Base-by-base conservation (phyloP, 2,888 invertebrate genomes). In the Fabriciana adippe region DNA sequence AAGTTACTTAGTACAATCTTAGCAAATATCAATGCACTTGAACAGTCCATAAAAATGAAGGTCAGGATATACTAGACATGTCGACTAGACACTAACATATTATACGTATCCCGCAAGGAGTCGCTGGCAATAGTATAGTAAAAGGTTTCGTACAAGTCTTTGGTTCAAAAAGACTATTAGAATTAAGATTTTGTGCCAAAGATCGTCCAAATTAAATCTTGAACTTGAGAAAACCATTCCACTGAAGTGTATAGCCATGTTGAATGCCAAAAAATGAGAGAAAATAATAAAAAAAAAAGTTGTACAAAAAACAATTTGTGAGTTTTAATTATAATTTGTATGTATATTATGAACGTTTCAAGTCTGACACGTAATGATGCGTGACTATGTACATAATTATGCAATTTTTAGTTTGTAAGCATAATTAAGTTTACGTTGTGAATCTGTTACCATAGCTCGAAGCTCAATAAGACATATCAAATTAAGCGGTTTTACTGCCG, bases 171-270 rank as follows among this genome's bases (percentile, higher is more conserved):
- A 85, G 85, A 87, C 86, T 76, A 77, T 79, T 86, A 89, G 86
- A 82, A 78, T 73, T 90, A 91, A 89, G 87, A 79, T 84, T 87
- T 85, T 88, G 92, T 92, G 92, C 92, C 92, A 92, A 92, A 92
- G 92, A 91, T 86, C 84, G 85, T 92, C 91, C 92, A 92, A 92
- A 92, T 89, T 85, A 85, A 81, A 79, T 81, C 80, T 79, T 82
- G 81, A 82, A 79, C 83, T 84, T 82, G 69, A 67, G 55, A 65
- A 65, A 82, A 86, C 82, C 90, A 90, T 91, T 91, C 91, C 91
- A 89, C 78, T 83, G 80, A 76, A 79, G 77, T 76, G 11, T 59
- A 80, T 79, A 85, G 89, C 89, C 89, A 89, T 90, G 82, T 78
- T 82, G 69, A 71, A 89, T 86, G 87, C 90, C 89, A 90, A 91